Base-by-base conservation (phyloP, 2,888 invertebrate genomes). In the Chymomyza amoena region DNA sequence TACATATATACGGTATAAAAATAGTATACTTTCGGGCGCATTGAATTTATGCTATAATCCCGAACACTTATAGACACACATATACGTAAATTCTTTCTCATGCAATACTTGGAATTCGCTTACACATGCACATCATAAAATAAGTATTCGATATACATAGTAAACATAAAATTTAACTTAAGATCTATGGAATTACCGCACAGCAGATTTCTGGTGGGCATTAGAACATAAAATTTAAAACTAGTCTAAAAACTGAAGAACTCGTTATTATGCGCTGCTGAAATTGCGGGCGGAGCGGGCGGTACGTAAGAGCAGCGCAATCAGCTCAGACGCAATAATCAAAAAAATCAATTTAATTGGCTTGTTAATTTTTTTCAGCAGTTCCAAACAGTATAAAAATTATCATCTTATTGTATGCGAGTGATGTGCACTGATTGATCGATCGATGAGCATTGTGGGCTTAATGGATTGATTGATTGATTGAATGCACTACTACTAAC, bases 401-500 rank as follows among this genome's bases (percentile, higher is more conserved):
- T 57, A 57, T 25, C 28, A 20, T 25, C 39, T 25, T 25, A 57
- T 16, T 25, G 28, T 16, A 59, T 59, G 59, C 59, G n/a, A n/a
- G 59, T 32, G 62, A 77, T 82, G 72, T 78, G 74, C 66, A 67
- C 77, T 86, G 84, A 88, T 83, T 82, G 80, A 56, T 56, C 57
- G 64, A 64, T 64, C 57, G 64, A 64, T 64, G 64, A 56, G 16
- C 39, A 39, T 36, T 52, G 9, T 18, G 63, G 36, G 15, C 36
- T 28, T 64, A 45, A 45, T 45, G 39, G 39, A 87, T 87, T 78
- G 79, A 81, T 82, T n/a, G 64, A 65, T 56, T 61, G 69, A 66
- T 72, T 54, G 36, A 32, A 7, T 54, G 62, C 20, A 60, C 10
- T 25, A 60, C 32, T 9, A 32, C 32, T 45, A 45, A 45, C 13